Evolutionary conservation across 2,797 vertebrate species (phyloP), one percentile per base, ranked within the genome.

Genomic region (Enteromius argenteus): DNA sequence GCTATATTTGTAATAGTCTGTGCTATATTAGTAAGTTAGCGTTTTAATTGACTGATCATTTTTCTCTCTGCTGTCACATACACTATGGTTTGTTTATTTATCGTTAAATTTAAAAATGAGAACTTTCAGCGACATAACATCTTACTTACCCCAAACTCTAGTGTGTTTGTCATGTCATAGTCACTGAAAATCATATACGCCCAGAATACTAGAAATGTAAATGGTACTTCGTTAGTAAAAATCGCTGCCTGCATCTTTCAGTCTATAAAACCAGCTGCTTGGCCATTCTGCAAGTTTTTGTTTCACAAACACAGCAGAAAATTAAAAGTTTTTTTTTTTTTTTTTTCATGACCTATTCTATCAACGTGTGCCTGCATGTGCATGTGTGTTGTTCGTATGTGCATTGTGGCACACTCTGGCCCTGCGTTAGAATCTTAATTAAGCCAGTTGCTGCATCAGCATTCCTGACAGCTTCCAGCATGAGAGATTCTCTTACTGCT

Each of bases 401-500:
- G 67, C 9, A 42, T 64, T 19, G 30, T 64, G 69, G 13, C 23
- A 23, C 60, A 44, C 37, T 0, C 35, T 72, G 35, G 35, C 32
- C 46, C 42, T 85, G 35, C 2, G n/a, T 56, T 69, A 72, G 66
- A 80, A 60, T 83, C 74, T 84, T 19, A 79, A 30, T 73, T 62
- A 69, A 79, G 58, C 74, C 71, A 44, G 67, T 60, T 44, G 56
- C 74, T 51, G 83, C 5, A 51, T 90, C 85, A 86, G 84, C 85
- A 75, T 88, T 87, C 74, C 67, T 80, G 23, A 42, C 39, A 27
- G 15, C 81, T 83, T 79, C 68, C 77, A 49, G 53, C 44, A n/a
- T 30, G 39, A 44, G 78, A 87, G 87, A 84, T 86, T 88, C 81
- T 82, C 60, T 80, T 56, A 69, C 58, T 49, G 56, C 21, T n/a